These are phyloP conservation scores for Margarornis squamiger DNA, from an alignment of 2,797 vertebrate species.

Conservation along the genomic window DNA sequence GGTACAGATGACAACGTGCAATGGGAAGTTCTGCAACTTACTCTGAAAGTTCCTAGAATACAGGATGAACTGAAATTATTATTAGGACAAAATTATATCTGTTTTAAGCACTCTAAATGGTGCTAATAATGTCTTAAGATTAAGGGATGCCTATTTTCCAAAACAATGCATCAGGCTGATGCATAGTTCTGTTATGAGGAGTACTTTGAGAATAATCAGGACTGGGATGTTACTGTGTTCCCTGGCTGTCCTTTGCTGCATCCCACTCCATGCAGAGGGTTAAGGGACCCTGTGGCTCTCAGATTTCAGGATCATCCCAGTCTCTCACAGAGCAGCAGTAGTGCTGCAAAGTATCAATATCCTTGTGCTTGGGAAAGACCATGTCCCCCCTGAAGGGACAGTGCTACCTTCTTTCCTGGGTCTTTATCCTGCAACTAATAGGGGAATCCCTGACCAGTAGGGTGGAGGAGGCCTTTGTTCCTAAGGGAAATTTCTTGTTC, in stretches of 20 bases:
- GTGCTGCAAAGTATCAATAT: neutral
- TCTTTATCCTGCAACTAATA: neutral
- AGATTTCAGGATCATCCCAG: neutral
- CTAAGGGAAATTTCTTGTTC: neutral
- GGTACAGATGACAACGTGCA: conserved; percentile 7
- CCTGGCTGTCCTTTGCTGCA: neutral
- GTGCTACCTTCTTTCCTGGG: neutral
- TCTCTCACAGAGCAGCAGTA: neutral
- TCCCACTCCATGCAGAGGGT: neutral
- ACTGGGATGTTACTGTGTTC: neutral
- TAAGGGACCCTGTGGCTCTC: neutral
- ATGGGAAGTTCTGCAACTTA: neutral
- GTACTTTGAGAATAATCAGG: neutral
- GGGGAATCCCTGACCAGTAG: neutral
- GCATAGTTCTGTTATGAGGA: accelerated
- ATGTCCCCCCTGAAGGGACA: neutral
- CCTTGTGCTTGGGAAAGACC: neutral
- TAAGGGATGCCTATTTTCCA: neutral
- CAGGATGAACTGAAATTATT: neutral
- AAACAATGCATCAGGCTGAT: accelerated
- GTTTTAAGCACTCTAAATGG: neutral
- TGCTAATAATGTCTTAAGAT: conserved; percentile 13
- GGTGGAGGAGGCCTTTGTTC: neutral
- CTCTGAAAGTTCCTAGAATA: neutral
- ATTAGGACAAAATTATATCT: conserved; percentile 1